phyloP scores from a whole-genome alignment of 2,888 invertebrate genomes.

The Limnephilus rhombicus region DNA sequence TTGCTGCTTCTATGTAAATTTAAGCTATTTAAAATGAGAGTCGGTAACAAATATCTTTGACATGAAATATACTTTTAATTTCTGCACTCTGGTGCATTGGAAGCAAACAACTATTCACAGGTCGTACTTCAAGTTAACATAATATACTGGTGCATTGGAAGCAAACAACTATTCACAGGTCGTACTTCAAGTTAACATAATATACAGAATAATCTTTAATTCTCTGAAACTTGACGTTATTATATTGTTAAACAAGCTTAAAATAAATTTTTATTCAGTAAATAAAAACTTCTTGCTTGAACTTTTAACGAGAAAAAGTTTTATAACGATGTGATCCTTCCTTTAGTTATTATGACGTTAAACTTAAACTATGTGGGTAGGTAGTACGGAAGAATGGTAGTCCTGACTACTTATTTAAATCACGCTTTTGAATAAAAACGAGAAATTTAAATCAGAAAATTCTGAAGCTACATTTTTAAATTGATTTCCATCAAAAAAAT shows the following conservation, averaged over 20 bases:
- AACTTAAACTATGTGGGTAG: not conserved
- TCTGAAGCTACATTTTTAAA: not conserved
- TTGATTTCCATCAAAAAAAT: not conserved
- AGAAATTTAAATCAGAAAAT: not conserved
- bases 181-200: not conserved
- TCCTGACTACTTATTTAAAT: not conserved
- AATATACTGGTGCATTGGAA: not conserved
- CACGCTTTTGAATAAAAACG: not conserved
- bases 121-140: too few relatives aligned
- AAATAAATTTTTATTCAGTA: constrained; percentile 31
- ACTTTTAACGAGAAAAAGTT: constrained; percentile 55
- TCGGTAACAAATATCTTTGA: too few relatives aligned
- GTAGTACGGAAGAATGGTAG: not conserved
- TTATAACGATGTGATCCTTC: constrained; percentile 47
- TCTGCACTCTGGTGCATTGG: too few relatives aligned
- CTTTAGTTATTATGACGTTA: not conserved
- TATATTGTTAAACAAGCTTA: not conserved
- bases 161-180: too few relatives aligned
- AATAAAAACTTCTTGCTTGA: constrained; percentile 30
- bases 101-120: too few relatives aligned
- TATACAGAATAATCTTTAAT: not conserved
- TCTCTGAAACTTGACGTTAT: not conserved
- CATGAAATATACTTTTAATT: too few relatives aligned
- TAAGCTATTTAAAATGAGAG: too few relatives aligned
- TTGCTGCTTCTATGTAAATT: too few relatives aligned